phyloP scores from a whole-genome alignment of 2,113 vertebrate species.

The Macquaria ambigua region DNA sequence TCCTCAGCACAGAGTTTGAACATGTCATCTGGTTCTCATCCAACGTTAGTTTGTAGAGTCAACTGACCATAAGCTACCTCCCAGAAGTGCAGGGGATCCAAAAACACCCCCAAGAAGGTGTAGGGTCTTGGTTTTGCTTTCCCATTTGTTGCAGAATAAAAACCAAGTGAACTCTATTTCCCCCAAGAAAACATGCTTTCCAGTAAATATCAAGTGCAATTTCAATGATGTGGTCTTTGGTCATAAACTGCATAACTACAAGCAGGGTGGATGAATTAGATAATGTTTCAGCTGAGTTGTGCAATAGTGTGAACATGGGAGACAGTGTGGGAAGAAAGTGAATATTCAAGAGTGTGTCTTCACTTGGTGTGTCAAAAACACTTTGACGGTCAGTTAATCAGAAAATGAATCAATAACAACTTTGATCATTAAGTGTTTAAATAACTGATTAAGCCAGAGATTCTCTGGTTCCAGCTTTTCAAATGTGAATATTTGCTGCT shows the following conservation, averaged over 20 bases:
- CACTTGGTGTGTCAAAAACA: background rate
- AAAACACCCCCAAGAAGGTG: background rate
- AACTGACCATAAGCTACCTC: background rate
- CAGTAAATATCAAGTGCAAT: background rate
- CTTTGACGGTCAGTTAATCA: background rate
- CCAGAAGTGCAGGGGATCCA: background rate
- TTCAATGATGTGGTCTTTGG: background rate
- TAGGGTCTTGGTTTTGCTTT: background rate
- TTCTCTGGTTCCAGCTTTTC: background rate
- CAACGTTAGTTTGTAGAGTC: background rate
- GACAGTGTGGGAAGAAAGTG: background rate
- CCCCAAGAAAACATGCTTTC: background rate
- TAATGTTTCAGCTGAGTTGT: background rate
- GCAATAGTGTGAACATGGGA: conserved; percentile 1
- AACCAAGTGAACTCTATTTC: background rate
- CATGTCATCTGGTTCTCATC: conserved; percentile 41
- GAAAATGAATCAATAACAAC: background rate
- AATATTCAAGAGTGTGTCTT: background rate
- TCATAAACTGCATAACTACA: background rate
- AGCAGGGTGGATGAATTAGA: background rate
- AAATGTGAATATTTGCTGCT: background rate
- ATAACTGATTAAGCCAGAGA: background rate
- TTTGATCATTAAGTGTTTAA: background rate
- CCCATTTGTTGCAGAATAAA: background rate
- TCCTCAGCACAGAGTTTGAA: background rate